phyloP scores from a whole-genome alignment of 2,113 vertebrate species.

The Gambusia affinis region DNA sequence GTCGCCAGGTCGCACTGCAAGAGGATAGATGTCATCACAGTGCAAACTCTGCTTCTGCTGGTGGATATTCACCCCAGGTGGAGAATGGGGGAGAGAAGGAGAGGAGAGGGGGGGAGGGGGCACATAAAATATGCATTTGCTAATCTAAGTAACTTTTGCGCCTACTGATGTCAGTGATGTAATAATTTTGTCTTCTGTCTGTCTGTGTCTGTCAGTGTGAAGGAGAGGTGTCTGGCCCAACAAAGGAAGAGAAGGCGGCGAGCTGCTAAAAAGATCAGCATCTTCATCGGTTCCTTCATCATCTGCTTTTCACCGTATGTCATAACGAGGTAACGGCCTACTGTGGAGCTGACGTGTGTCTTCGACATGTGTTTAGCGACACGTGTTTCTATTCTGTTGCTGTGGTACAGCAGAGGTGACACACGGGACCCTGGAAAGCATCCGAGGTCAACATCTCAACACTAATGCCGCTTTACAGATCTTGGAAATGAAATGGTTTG shows the following conservation, averaged over 20 bases:
- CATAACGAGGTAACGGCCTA: slow-evolving; percentile 79
- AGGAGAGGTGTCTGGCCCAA: slow-evolving; percentile 82
- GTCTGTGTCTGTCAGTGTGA: slow-evolving; percentile 70
- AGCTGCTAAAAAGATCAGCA: slow-evolving; percentile 83
- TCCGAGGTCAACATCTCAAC: not conserved
- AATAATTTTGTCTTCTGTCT: not conserved
- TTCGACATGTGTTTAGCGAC: not conserved
- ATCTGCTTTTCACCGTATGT: slow-evolving; percentile 84
- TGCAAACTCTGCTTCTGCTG: slow-evolving; percentile 83
- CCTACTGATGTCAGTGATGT: not conserved
- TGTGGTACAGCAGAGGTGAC: not conserved
- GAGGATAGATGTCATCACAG: slow-evolving; percentile 82
- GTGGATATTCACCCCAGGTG: slow-evolving; percentile 87
- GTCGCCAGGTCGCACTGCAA: slow-evolving; percentile 85
- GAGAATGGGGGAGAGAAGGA: not conserved
- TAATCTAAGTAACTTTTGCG: not conserved
- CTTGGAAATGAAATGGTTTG: not conserved
- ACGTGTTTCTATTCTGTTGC: not conserved
- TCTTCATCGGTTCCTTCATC: slow-evolving; percentile 86
- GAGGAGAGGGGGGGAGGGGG: too few relatives aligned
- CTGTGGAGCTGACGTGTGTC: not conserved
- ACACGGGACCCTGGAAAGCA: not conserved
- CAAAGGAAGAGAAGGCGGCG: slow-evolving; percentile 80
- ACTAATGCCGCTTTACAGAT: not conserved
- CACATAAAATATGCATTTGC: not conserved